phyloP scores from a whole-genome alignment of 2,888 invertebrate species.

The Fragum fragum region DNA sequence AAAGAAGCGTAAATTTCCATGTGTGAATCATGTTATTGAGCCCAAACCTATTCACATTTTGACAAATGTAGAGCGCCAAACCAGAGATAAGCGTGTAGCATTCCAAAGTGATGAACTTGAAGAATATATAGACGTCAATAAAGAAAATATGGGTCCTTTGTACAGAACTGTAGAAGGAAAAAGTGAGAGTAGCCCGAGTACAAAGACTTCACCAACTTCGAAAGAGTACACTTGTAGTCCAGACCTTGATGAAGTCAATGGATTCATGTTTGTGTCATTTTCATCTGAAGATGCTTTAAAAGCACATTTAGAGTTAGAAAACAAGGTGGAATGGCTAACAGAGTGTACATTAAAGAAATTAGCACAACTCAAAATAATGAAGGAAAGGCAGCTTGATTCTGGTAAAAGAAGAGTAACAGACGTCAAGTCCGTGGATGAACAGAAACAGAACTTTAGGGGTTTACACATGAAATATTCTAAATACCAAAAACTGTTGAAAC shows the following conservation, averaged over 20 bases:
- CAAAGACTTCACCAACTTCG: not conserved
- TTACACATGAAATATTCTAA: conserved; percentile 79
- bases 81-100: conserved; percentile 68
- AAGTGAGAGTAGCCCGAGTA: not conserved
- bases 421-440: conserved; percentile 64
- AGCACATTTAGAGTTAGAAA: conserved; percentile 79
- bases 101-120: conserved; percentile 77
- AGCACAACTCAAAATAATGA: conserved; percentile 59
- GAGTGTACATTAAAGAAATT: conserved; percentile 50
- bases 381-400: conserved; percentile 55
- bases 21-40: conserved; percentile 66
- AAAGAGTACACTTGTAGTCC: conserved; percentile 63
- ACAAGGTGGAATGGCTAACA: conserved; percentile 64
- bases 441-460: conserved; percentile 76
- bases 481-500: conserved; percentile 75
- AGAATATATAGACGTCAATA: conserved; percentile 66
- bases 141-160: conserved; percentile 34
- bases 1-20: conserved; percentile 42
- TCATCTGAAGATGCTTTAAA: conserved; percentile 74
- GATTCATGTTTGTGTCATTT: conserved; percentile 81
- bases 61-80: conserved; percentile 63
- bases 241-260: conserved; percentile 83
- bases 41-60: conserved; percentile 73
- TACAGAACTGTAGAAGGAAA: conserved; percentile 5
- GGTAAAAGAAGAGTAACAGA: conserved; percentile 63